Percentiles rank a stretch among this genome's conserved stretches.
Evolutionary conservation across 2,113 vertebrate species (phyloP).

Genomic region (Laticauda colubrina): DNA sequence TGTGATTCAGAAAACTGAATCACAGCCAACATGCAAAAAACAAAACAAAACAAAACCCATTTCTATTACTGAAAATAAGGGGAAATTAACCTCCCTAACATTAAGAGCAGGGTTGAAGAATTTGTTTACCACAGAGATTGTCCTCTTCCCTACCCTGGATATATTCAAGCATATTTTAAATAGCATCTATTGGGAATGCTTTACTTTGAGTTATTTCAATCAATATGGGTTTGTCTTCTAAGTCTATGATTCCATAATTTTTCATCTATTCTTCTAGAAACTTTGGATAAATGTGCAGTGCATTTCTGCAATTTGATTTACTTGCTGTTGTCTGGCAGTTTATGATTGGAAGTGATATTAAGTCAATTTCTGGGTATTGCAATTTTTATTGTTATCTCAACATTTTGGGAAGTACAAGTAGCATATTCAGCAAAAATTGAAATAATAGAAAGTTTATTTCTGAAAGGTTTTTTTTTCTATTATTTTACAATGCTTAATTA

Average conservation of each 20-base stretch:
- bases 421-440: not conserved
- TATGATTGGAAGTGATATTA: not conserved
- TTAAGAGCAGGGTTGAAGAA: not conserved
- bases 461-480: not conserved
- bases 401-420: not conserved
- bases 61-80: not conserved
- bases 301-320: not conserved
- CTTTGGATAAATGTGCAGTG: not conserved
- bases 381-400: not conserved
- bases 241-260: not conserved
- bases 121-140: not conserved
- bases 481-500: not conserved
- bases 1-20: not conserved
- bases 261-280: not conserved
- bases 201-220: not conserved
- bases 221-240: not conserved
- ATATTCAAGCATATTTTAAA: not conserved
- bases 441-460: not conserved
- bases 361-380: not conserved
- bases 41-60: not conserved
- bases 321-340: not conserved
- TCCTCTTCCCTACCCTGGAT: not conserved
- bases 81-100: not conserved
- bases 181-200: not conserved
- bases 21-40: not conserved